phyloP scores from a whole-genome alignment of 2,113 vertebrate species.

The Stigmatopora nigra region DNA sequence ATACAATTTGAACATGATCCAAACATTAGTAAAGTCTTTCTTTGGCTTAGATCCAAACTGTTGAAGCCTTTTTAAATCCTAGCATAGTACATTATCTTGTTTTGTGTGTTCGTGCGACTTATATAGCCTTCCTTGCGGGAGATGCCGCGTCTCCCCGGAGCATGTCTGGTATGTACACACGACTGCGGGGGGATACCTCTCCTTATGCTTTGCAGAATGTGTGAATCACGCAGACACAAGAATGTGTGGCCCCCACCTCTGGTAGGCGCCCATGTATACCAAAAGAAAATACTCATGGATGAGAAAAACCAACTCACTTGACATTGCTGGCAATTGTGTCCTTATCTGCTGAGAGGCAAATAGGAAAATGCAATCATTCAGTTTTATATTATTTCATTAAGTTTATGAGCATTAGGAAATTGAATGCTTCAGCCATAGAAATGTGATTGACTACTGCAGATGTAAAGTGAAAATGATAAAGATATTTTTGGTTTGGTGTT shows the following conservation, averaged over 20 bases:
- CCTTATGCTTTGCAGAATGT: slow-evolving; percentile 50
- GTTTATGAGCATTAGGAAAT: too few relatives aligned
- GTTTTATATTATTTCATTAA: too few relatives aligned
- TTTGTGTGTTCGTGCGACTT: neutral
- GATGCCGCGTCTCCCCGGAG: slow-evolving; percentile 38
- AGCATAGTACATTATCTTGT: neutral
- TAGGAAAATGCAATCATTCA: too few relatives aligned
- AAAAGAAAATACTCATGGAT: neutral
- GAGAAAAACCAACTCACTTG: neutral
- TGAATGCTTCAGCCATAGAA: too few relatives aligned
- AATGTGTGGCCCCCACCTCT: slow-evolving; percentile 39
- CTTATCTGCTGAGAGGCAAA: too few relatives aligned
- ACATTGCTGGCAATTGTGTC: neutral
- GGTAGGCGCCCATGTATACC: neutral
- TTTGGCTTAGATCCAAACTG: neutral
- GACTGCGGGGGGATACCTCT: slow-evolving; percentile 47
- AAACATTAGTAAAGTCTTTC: neutral
- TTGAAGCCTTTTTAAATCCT: neutral
- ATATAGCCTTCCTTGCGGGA: neutral
- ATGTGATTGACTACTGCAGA: too few relatives aligned
- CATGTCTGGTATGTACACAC: slow-evolving; percentile 55
- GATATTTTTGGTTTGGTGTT: too few relatives aligned
- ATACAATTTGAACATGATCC: neutral
- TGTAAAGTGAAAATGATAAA: too few relatives aligned
- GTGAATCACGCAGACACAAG: slow-evolving; percentile 40